Evolutionary conservation across 2,888 invertebrate species (phyloP).

Genomic region (Hyposoter didymator): DNA sequence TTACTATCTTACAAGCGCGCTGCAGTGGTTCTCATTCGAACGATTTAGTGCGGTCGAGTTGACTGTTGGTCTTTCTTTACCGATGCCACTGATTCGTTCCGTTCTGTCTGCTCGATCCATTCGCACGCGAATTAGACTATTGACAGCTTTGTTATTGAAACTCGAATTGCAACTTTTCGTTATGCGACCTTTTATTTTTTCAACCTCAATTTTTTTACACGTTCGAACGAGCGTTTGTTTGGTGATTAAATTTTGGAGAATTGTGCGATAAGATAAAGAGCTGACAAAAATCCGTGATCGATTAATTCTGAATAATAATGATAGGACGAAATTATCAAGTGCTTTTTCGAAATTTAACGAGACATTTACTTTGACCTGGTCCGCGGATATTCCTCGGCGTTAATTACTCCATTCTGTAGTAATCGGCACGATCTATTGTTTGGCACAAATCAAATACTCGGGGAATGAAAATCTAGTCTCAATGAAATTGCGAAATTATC

Average conservation of each 20-base stretch:
- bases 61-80: slow-evolving; percentile 53
- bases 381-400: too few species aligned
- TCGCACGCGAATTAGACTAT: not conserved
- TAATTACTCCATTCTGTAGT: too few species aligned
- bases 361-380: not conserved
- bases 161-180: not conserved
- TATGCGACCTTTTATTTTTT: not conserved
- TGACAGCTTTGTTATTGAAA: not conserved
- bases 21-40: slow-evolving; percentile 67
- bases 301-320: not conserved
- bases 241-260: not conserved
- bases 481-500: too few species aligned
- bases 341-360: not conserved
- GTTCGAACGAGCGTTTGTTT: not conserved
- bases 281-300: not conserved
- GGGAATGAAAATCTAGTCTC: too few species aligned
- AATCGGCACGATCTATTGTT: too few species aligned
- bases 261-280: slow-evolving; percentile 1
- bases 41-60: slow-evolving; percentile 28
- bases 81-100: slow-evolving; percentile 45
- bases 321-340: not conserved
- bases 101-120: slow-evolving; percentile 19
- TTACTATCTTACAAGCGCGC: slow-evolving; percentile 57
- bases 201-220: not conserved
- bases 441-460: too few species aligned